Percentiles rank a stretch among this genome's conserved stretches.
Conservation (phyloP, 1,140 invertebrate species). For the Aplysia californica region DNA sequence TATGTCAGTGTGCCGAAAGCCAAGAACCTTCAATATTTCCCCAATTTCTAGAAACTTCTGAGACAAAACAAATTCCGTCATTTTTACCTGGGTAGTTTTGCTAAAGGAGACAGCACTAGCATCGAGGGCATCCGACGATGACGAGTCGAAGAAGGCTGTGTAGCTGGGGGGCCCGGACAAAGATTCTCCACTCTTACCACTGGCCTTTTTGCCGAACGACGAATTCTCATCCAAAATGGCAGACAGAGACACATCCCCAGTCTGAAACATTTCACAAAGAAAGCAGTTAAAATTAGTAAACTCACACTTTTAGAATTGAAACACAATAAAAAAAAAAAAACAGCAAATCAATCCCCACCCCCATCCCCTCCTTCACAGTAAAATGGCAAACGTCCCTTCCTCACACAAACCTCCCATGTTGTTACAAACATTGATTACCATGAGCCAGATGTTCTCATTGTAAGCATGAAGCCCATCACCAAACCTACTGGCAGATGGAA, state of each 20-base stretch:
- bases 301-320: too few species aligned
- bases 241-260: slow-evolving; percentile 5
- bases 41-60: too few species aligned
- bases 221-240: slow-evolving; percentile 11
- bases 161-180: background rate
- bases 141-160: background rate
- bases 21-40: too few species aligned
- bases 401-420: background rate
- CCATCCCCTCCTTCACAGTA: background rate
- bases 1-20: too few species aligned
- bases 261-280: background rate
- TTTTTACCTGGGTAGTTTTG: background rate
- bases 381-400: background rate
- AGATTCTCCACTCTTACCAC: background rate
- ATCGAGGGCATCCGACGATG: background rate
- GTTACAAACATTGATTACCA: too few species aligned
- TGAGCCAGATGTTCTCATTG: too few species aligned
- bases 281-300: background rate
- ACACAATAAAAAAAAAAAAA: too few species aligned
- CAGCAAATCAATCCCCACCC: background rate
- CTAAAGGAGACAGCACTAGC: background rate
- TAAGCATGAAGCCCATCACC: too few species aligned
- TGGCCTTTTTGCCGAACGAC: background rate
- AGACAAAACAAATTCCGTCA: background rate
- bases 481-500: too few species aligned